Percentiles rank a stretch among this genome's conserved stretches.
Conservation (phyloP, 2,888 invertebrate species). For the Lochmaea crataegi region DNA sequence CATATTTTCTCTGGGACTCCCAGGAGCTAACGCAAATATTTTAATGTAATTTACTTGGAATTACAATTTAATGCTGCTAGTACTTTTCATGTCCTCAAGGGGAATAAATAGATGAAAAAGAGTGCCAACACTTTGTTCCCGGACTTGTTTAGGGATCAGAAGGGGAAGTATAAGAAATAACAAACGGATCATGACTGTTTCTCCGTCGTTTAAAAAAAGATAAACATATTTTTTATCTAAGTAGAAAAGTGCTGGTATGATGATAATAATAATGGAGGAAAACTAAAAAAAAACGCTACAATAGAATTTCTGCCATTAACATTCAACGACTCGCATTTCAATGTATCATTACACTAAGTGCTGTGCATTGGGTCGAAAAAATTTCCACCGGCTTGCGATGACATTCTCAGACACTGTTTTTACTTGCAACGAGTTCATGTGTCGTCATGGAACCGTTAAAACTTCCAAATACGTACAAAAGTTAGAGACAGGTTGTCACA, state of each 20-base stretch:
- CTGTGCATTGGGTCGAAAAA: constrained; percentile 12
- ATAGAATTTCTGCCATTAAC: too few species aligned
- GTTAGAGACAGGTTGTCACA: constrained; percentile 28
- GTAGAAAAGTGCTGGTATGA: too few species aligned
- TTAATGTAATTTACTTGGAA: constrained; percentile 40
- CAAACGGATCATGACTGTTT: not conserved
- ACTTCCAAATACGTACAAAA: constrained; percentile 11
- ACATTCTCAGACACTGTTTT: constrained; percentile 13
- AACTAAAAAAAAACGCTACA: not conserved
- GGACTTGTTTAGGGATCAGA: constrained; percentile 9
- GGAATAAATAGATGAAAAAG: constrained; percentile 36
- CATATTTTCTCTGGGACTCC: constrained; percentile 33
- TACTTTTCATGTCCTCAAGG: constrained; percentile 40
- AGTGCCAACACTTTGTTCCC: constrained; percentile 31
- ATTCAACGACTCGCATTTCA: not conserved
- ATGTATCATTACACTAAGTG: not conserved
- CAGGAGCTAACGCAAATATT: constrained; percentile 33
- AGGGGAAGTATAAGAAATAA: not conserved
- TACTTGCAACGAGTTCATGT: constrained; percentile 13
- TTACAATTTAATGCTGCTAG: constrained; percentile 39
- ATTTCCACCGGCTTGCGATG: not conserved
- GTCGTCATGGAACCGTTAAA: constrained; percentile 23
- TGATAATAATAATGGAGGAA: not conserved
- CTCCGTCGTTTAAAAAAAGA: not conserved
- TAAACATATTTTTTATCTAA: too few species aligned